These are phyloP conservation scores for Osmerus eperlanus DNA, from an alignment of 2,113 vertebrate genomes.

Conservation along the genomic window DNA sequence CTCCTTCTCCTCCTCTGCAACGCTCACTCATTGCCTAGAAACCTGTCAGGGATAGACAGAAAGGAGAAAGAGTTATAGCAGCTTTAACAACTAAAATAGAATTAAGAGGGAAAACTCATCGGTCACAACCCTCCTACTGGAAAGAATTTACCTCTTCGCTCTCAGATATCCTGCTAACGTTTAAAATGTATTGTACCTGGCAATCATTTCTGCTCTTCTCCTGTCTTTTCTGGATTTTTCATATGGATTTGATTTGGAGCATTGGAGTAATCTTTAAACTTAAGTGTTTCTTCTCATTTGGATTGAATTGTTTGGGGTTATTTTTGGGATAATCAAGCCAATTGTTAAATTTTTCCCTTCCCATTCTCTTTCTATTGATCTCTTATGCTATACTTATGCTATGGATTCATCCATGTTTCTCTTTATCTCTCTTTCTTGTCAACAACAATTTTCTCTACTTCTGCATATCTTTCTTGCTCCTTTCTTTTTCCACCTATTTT, in stretches of 20 bases:
- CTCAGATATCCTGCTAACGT: conserved; percentile 42
- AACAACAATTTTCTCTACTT: not conserved
- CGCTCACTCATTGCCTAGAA: conserved; percentile 60
- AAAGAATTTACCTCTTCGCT: conserved; percentile 24
- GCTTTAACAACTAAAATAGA: conserved; percentile 7
- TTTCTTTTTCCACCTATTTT: not conserved
- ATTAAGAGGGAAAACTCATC: conserved; percentile 14
- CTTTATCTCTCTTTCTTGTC: conserved; percentile 1
- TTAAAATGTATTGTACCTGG: conserved; percentile 64
- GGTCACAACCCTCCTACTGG: conserved; percentile 36
- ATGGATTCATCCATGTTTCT: not conserved
- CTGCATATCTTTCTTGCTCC: not conserved
- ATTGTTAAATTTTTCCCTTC: conserved; percentile 35
- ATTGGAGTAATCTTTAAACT: conserved; percentile 16
- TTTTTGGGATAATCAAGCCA: conserved; percentile 40
- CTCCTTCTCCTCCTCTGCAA: conserved; percentile 57
- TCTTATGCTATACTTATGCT: not conserved
- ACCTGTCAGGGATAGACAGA: conserved; percentile 64
- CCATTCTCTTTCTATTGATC: conserved; percentile 14
- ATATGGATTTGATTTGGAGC: conserved; percentile 48
- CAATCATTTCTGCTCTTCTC: not conserved
- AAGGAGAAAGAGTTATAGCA: conserved; percentile 12
- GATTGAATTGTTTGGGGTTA: conserved; percentile 43
- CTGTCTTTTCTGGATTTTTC: conserved; percentile 37
- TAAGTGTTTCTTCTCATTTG: conserved; percentile 33